phyloP scores from a whole-genome alignment of 1,140 invertebrate species.

The Cheumatopsyche charites region DNA sequence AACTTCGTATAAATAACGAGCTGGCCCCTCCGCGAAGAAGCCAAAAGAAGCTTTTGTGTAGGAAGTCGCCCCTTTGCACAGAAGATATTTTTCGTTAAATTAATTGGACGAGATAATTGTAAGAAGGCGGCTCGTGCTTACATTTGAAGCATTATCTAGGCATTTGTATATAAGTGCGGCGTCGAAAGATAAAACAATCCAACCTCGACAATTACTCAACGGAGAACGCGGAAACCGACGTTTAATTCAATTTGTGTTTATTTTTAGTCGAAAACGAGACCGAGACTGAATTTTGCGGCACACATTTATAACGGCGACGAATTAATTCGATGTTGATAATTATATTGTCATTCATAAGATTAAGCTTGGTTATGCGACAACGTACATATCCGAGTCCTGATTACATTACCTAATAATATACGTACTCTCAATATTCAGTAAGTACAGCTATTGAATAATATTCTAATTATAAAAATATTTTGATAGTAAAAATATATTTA shows the following conservation, averaged over 20 bases:
- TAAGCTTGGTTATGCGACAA: too few relatives aligned
- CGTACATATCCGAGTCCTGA: too few relatives aligned
- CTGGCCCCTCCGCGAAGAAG: neutral
- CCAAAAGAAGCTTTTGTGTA: neutral
- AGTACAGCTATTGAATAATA: too few relatives aligned
- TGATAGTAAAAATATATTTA: too few relatives aligned
- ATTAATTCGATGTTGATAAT: too few relatives aligned
- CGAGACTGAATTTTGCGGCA: neutral
- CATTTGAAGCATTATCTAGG: slow-evolving; percentile 21
- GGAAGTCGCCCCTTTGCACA: neutral
- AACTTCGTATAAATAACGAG: slow-evolving; percentile 16
- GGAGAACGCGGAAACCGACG: neutral
- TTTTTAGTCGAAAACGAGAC: neutral
- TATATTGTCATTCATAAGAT: too few relatives aligned
- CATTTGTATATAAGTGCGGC: neutral
- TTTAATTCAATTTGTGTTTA: neutral
- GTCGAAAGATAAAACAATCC: slow-evolving; percentile 8
- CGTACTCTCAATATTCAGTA: too few relatives aligned
- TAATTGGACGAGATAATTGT: slow-evolving; percentile 19
- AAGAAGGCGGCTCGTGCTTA: slow-evolving; percentile 11
- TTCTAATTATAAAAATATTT: too few relatives aligned
- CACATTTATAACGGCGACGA: too few relatives aligned
- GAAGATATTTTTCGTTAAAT: slow-evolving; percentile 26
- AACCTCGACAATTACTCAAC: neutral
- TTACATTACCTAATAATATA: too few relatives aligned